Conservation (phyloP, 2,888 invertebrate species). For the Ormyrus pomaceus region DNA sequence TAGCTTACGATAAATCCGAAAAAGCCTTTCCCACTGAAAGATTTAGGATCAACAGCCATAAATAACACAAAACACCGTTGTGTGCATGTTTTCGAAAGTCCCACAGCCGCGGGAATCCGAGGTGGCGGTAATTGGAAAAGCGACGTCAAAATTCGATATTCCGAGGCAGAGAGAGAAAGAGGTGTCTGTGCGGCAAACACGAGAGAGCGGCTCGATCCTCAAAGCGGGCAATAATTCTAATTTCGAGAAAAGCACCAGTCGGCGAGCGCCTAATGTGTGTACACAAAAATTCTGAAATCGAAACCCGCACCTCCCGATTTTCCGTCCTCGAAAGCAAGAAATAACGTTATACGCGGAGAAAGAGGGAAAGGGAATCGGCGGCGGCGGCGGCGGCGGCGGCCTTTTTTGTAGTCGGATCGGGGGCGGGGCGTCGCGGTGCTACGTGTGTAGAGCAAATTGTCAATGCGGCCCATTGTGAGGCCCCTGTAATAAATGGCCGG, state of each 20-base stretch:
- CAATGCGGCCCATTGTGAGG: conserved; percentile 71
- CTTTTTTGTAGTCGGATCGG: conserved; percentile 71
- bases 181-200: conserved; percentile 7
- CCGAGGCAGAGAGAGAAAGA: background rate
- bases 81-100: background rate
- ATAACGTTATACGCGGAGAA: background rate
- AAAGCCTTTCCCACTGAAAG: background rate
- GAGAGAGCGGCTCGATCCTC: conserved; percentile 22
- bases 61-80: background rate
- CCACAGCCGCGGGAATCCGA: background rate
- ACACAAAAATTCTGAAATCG: conserved; percentile 23
- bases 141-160: conserved; percentile 31
- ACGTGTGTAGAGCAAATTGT: conserved; percentile 71
- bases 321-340: conserved; percentile 18
- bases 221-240: conserved; percentile 45
- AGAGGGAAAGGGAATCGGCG: background rate
- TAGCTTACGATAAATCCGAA: background rate
- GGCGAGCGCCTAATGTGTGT: background rate
- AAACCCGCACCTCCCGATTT: conserved; percentile 28
- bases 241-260: conserved; percentile 37
- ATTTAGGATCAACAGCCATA: conserved; percentile 9
- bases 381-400: conserved; percentile 61
- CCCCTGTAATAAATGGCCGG: conserved; percentile 70
- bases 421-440: conserved; percentile 73
- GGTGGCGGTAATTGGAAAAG: conserved; percentile 25